Evolutionary conservation across 2,113 vertebrate species (phyloP).

Genomic region (Girardinichthys multiradiatus): DNA sequence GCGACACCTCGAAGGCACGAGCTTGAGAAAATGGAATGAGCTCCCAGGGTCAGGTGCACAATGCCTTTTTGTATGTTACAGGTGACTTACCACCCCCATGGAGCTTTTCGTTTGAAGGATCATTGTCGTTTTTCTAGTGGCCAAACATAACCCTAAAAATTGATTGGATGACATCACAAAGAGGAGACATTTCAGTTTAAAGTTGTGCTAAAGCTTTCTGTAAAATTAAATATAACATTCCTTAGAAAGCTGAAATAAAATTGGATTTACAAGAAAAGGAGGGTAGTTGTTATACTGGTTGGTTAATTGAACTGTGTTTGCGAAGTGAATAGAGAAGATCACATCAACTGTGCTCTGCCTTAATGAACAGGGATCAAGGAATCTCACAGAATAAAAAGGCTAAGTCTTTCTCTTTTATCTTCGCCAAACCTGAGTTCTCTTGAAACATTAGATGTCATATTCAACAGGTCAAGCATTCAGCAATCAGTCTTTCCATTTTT

Average conservation of each 20-base stretch:
- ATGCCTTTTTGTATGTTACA: constrained; percentile 41
- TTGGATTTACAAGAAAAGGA: constrained; percentile 12
- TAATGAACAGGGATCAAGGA: constrained; percentile 30
- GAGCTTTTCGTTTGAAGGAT: constrained; percentile 50
- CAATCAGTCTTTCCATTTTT: constrained; percentile 53
- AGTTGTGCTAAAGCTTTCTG: constrained; percentile 20
- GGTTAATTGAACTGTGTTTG: constrained; percentile 43
- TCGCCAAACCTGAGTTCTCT: constrained; percentile 65
- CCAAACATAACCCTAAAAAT: constrained; percentile 43
- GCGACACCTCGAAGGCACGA: constrained; percentile 44
- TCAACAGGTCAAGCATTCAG: constrained; percentile 66
- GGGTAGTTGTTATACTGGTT: neutral
- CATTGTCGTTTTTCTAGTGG: constrained; percentile 60
- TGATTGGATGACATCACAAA: constrained; percentile 53
- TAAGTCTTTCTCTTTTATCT: constrained; percentile 65
- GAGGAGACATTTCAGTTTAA: constrained; percentile 32
- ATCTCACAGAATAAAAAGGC: constrained; percentile 50
- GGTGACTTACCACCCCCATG: constrained; percentile 35
- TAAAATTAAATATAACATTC: constrained; percentile 20
- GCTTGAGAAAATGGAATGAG: constrained; percentile 46
- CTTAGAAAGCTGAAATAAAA: constrained; percentile 1
- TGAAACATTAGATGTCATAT: constrained; percentile 69
- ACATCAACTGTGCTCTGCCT: constrained; percentile 30
- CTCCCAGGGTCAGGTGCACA: constrained; percentile 60
- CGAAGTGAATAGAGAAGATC: constrained; percentile 40